phyloP scores from a whole-genome alignment of 2,888 invertebrate genomes.

The Lymantria monacha region DNA sequence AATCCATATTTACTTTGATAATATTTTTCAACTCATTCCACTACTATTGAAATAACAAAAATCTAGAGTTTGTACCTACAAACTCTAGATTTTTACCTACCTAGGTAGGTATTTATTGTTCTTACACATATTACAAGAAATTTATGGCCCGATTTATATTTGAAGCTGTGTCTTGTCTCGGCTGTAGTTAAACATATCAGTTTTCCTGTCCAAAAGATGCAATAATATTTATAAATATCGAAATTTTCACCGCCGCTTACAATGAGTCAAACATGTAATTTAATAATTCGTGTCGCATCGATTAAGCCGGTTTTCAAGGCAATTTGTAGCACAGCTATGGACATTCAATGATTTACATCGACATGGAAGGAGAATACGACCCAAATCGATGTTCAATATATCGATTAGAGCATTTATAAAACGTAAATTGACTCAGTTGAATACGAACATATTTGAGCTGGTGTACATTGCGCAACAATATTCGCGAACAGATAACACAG shows the following conservation, averaged over 20 bases:
- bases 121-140: not conserved
- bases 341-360: conserved; percentile 36
- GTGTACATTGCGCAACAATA: conserved; percentile 77
- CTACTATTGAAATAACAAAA: not conserved
- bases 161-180: conserved; percentile 33
- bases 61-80: too few relatives aligned
- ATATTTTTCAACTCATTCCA: not conserved
- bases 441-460: conserved; percentile 66
- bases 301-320: conserved; percentile 46
- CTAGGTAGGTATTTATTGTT: not conserved
- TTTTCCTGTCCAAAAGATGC: conserved; percentile 28
- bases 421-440: conserved; percentile 37
- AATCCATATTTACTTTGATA: not conserved
- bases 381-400: conserved; percentile 26
- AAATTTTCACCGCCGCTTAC: conserved; percentile 63
- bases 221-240: conserved; percentile 31
- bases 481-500: conserved; percentile 78
- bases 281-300: conserved; percentile 57
- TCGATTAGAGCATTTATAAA: conserved; percentile 25
- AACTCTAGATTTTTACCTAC: not conserved
- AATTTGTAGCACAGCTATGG: conserved; percentile 34
- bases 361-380: conserved; percentile 28
- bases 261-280: conserved; percentile 55
- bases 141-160: not conserved
- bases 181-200: conserved; percentile 13